phyloP scores from a whole-genome alignment of 1,140 invertebrate species.

The Ceratosolen fusciceps region DNA sequence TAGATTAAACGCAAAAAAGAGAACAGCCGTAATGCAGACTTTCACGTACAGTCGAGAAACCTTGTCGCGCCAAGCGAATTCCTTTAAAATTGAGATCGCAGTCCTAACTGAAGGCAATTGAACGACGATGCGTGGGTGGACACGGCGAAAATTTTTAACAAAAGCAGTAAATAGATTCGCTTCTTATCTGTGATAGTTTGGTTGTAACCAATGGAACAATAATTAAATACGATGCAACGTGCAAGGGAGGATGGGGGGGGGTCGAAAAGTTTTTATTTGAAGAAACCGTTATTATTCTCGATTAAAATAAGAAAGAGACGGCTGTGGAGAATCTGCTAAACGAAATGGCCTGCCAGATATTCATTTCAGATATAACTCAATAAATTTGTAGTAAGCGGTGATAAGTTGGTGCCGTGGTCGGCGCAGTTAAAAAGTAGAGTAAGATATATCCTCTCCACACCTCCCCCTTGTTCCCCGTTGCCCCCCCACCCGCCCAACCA shows the following conservation, averaged over 20 bases:
- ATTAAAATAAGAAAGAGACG: slow-evolving; percentile 34
- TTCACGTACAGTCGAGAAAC: too few species aligned
- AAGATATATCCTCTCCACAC: slow-evolving; percentile 45
- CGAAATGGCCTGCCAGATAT: slow-evolving; percentile 37
- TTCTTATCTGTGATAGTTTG: too few species aligned
- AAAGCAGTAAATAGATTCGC: too few species aligned
- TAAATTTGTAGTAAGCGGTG: slow-evolving; percentile 27
- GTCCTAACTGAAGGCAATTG: too few species aligned
- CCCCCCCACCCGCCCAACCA: background rate
- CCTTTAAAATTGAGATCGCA: too few species aligned
- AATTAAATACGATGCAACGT: too few species aligned
- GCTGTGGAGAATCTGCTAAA: background rate
- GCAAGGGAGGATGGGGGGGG: too few species aligned
- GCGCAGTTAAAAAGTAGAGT: slow-evolving; percentile 45
- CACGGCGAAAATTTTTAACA: too few species aligned
- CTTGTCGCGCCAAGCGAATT: too few species aligned
- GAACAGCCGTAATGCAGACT: background rate
- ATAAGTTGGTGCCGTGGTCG: slow-evolving; percentile 1
- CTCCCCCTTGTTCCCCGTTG: too few species aligned
- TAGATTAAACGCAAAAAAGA: background rate
- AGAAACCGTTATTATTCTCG: slow-evolving; percentile 32
- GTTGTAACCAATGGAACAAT: too few species aligned
- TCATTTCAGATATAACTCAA: slow-evolving; percentile 49
- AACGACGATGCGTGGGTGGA: too few species aligned
- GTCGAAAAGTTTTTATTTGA: background rate